phyloP scores from a whole-genome alignment of 2,797 vertebrate species.

The Catharus ustulatus region DNA sequence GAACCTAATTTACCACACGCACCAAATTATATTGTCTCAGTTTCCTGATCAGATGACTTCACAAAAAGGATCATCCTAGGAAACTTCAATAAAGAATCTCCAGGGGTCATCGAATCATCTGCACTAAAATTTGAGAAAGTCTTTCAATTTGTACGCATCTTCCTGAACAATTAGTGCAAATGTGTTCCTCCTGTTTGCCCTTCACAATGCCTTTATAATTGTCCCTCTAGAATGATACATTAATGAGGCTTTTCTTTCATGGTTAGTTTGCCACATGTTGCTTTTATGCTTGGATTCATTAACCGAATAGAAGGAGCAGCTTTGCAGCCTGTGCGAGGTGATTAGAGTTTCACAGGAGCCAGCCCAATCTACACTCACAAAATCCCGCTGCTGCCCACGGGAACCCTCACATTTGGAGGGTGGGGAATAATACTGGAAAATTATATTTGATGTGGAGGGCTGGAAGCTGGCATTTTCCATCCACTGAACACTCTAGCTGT shows the following conservation, averaged over 20 bases:
- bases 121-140: background rate
- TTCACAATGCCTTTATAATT: background rate
- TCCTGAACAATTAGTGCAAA: background rate
- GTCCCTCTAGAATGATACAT: background rate
- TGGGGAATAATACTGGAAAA: background rate
- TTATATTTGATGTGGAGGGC: background rate
- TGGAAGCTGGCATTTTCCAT: background rate
- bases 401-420: background rate
- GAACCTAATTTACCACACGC: background rate
- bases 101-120: background rate
- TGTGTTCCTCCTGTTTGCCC: background rate
- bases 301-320: conserved; percentile 30
- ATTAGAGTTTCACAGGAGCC: background rate
- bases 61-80: background rate
- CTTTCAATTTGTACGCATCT: background rate
- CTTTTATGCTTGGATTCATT: conserved; percentile 46
- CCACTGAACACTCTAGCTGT: background rate
- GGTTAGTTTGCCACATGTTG: conserved; percentile 41
- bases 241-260: conserved; percentile 55
- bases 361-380: accelerated
- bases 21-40: background rate
- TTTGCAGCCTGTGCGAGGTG: background rate
- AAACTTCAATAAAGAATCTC: background rate
- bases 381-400: accelerated
- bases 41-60: background rate